Evolutionary conservation across 2,797 vertebrate genomes (phyloP).

Genomic region (Enoplosus armatus): DNA sequence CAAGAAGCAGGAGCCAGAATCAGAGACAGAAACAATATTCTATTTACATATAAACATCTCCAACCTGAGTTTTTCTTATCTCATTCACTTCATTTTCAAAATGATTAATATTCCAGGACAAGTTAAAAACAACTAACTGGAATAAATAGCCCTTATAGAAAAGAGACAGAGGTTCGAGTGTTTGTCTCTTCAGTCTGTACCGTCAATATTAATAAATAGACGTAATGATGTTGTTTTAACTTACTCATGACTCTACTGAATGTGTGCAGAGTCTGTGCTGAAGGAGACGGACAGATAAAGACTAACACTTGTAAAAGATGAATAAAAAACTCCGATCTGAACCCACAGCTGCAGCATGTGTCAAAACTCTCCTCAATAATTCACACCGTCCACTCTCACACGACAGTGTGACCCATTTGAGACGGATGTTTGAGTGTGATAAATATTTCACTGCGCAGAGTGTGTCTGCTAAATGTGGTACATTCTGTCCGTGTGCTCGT

Average conservation of each 20-base stretch:
- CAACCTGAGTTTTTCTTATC: background rate
- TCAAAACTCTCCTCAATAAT: constrained; percentile 55
- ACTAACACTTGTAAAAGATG: constrained; percentile 3
- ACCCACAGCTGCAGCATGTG: constrained; percentile 34
- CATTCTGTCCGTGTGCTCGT: background rate
- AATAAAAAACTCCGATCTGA: constrained; percentile 7
- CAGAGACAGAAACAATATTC: background rate
- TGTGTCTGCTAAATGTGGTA: constrained; percentile 20
- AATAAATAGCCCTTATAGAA: too few species aligned
- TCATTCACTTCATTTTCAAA: background rate
- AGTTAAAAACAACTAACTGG: background rate
- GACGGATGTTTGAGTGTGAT: constrained; percentile 33
- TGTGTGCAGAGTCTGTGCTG: background rate
- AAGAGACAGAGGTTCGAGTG: too few species aligned
- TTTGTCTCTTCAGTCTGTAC: background rate
- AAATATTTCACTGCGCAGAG: constrained; percentile 58
- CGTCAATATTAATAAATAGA: too few species aligned
- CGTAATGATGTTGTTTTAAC: background rate
- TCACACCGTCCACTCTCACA: constrained; percentile 43
- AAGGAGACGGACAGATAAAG: background rate
- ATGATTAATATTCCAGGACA: background rate
- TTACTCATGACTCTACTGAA: background rate
- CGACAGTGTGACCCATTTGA: constrained; percentile 45
- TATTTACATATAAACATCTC: background rate
- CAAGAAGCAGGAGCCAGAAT: background rate